Evolutionary conservation across 2,113 vertebrate genomes (phyloP), one percentile per base, ranked within the genome.

Genomic region (Rana temporaria): DNA sequence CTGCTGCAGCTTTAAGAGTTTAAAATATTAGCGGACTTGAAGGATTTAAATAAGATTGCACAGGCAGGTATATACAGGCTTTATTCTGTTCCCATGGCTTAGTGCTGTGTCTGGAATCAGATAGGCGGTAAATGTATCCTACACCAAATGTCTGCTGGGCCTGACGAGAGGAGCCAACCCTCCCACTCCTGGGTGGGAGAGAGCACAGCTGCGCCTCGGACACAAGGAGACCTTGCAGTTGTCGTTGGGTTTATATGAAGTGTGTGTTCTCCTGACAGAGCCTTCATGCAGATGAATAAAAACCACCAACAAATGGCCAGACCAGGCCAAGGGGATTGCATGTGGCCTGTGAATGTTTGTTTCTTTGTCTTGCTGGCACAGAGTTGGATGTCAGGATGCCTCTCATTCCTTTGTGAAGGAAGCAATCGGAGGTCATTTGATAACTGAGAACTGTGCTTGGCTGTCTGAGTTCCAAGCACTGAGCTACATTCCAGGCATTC

Each of bases 401-500:
- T 86, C 82, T 82, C 89, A 92, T 95, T 94, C 91, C 90, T 89
- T 87, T 71, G 84, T 79, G 84, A 80, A 88, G 86, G 90, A 89
- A 84, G 85, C 69, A 60, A 89, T 88, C 75, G 60, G 87, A 90
- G 88, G 73, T 87, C 52, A 90, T 86, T 85, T 75, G 84, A 87
- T 86, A 79, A 86, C 88, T 59, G 78, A 24, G 80, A 65, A 78
- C 83, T 84, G 79, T 87, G 82, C 86, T 42, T 85, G 88, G 91
- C 89, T 89, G 90, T 87, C 90, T 89, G 88, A 87, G 91, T 89
- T 88, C 63, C 75, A 32, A 66, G 86, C 86, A 81, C 90, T 85
- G 22, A 88, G 71, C 82, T 0, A 82, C 91, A 91, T 96, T 93
- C 94, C 91, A 0, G 0, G 9, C 91, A 88, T 95, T 93, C 95